A percentile compares a stretch with the other conserved stretches of the same genome.
Conservation (phyloP, 2,888 invertebrate genomes). For the Ophion ellenae region DNA sequence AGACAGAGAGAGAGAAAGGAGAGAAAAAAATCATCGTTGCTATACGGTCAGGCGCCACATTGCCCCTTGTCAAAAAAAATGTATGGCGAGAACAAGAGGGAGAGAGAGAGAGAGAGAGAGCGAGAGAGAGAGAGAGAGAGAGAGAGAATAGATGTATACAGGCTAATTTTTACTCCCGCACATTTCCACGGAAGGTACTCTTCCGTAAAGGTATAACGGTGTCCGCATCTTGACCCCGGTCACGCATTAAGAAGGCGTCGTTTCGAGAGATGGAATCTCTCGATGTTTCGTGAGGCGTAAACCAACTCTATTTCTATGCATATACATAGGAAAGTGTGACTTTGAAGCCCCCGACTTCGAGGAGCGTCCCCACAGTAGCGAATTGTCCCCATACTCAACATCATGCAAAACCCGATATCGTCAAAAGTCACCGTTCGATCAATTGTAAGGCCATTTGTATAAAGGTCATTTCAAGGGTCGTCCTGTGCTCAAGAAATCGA, state of each 20-base stretch:
- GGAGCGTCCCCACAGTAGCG: background rate
- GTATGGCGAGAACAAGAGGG: background rate
- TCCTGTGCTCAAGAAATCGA: too few relatives aligned
- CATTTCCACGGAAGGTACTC: slow-evolving; percentile 72
- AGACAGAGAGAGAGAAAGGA: too few relatives aligned
- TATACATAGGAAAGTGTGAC: background rate
- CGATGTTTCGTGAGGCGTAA: slow-evolving; percentile 66
- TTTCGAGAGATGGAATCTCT: slow-evolving; percentile 71
- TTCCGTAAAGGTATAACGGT: slow-evolving; percentile 75
- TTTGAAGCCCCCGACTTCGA: background rate
- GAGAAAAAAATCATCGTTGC: background rate
- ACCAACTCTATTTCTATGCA: slow-evolving; percentile 49
- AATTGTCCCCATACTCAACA: background rate
- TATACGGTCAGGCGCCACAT: slow-evolving; percentile 30
- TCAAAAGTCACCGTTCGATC: too few relatives aligned
- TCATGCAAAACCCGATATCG: too few relatives aligned
- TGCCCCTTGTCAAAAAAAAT: slow-evolving; percentile 19
- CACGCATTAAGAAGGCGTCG: slow-evolving; percentile 75
- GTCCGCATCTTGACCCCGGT: slow-evolving; percentile 77
- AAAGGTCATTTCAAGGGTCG: too few relatives aligned
- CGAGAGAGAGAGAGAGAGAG: background rate
- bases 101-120: background rate
- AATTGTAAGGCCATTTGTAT: too few relatives aligned
- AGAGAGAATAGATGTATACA: background rate
- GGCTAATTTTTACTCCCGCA: slow-evolving; percentile 73